Percentiles rank a stretch among this genome's conserved stretches.
Evolutionary conservation across 1,140 invertebrate genomes (phyloP).

Genomic region (Hermetia illucens): DNA sequence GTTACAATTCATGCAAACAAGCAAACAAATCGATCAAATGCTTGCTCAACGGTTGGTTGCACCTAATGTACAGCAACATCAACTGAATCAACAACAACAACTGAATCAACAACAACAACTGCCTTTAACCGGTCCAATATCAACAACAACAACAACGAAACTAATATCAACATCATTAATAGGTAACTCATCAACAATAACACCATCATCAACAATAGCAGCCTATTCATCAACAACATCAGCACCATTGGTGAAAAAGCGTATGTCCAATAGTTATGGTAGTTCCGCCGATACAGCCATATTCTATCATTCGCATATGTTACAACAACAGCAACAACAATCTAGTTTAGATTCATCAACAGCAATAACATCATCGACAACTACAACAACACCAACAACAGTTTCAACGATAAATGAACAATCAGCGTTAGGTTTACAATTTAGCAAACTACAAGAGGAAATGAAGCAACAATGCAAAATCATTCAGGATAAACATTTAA

Average conservation of each 20-base stretch:
- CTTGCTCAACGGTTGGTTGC: slow-evolving; percentile 22
- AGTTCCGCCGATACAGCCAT: not conserved
- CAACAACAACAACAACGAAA: slow-evolving; percentile 4
- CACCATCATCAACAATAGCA: not conserved
- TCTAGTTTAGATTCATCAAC: too few relatives aligned
- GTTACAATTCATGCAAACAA: slow-evolving; percentile 24
- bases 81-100: not conserved
- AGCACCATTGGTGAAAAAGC: not conserved
- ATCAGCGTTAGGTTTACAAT: slow-evolving; percentile 29
- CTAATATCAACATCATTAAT: not conserved
- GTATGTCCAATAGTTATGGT: not conserved
- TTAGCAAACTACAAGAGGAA: slow-evolving; percentile 30
- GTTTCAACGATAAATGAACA: too few relatives aligned
- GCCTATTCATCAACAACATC: not conserved
- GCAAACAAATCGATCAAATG: slow-evolving; percentile 28
- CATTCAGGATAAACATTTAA: slow-evolving; percentile 30
- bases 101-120: not conserved
- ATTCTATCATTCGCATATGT: too few relatives aligned
- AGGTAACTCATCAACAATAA: not conserved
- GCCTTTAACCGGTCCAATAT: too few relatives aligned
- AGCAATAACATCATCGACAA: too few relatives aligned
- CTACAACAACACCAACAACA: too few relatives aligned
- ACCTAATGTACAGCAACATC: slow-evolving; percentile 15
- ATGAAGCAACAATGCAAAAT: slow-evolving; percentile 29
- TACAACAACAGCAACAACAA: too few relatives aligned